These are phyloP conservation scores for Triplophysa bombifrons DNA, from an alignment of 2,797 vertebrate genomes.

Conservation along the genomic window DNA sequence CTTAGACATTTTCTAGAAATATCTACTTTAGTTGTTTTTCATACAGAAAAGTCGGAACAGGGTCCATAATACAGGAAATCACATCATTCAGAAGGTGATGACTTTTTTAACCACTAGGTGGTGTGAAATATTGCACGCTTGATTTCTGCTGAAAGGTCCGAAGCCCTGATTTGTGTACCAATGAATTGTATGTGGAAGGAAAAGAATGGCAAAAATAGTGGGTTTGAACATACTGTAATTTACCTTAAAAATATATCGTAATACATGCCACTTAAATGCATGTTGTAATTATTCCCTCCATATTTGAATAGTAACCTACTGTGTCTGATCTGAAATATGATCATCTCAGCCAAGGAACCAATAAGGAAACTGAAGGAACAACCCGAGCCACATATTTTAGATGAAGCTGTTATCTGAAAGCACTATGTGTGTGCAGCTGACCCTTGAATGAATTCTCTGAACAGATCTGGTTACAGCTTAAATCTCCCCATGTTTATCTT, in stretches of 20 bases:
- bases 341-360: background rate
- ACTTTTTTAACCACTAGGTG: conserved; percentile 67
- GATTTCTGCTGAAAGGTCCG: conserved; percentile 1
- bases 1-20: background rate
- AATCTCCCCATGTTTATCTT: conserved; percentile 54
- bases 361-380: background rate
- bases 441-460: conserved; percentile 50
- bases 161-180: background rate
- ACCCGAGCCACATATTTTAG: conserved; percentile 14
- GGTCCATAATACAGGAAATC: background rate
- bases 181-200: background rate
- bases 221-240: background rate
- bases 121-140: conserved; percentile 51
- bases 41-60: too few relatives aligned
- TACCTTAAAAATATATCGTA: background rate
- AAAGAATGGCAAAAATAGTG: background rate
- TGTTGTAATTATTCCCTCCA: background rate
- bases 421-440: conserved; percentile 24
- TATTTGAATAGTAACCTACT: background rate
- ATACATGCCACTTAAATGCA: background rate
- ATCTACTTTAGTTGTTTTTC: too few relatives aligned
- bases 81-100: background rate
- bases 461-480: conserved; percentile 51
- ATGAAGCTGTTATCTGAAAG: conserved; percentile 28
- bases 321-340: background rate